These are phyloP conservation scores for Anas georgica DNA, from an alignment of 2,797 vertebrate genomes.

Conservation along the genomic window DNA sequence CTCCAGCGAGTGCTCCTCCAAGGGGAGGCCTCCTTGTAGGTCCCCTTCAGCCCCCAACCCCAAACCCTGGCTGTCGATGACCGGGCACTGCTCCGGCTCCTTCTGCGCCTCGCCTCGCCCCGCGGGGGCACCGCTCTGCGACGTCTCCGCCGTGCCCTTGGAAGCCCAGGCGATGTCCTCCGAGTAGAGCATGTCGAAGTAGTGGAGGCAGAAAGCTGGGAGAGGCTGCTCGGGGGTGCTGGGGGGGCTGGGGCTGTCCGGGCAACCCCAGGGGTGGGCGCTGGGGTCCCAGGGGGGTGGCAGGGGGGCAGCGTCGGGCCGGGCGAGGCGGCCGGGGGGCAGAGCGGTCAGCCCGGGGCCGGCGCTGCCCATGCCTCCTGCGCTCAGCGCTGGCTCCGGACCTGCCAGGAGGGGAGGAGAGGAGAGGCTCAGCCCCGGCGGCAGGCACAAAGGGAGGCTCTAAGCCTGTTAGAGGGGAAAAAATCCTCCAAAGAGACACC, in stretches of 20 bases:
- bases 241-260: slow-evolving; percentile 79
- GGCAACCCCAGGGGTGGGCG: slow-evolving; percentile 78
- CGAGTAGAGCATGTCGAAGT: slow-evolving; percentile 89
- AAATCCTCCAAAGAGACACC: slow-evolving; percentile 68
- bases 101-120: slow-evolving; percentile 50
- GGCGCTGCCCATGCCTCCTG: slow-evolving; percentile 85
- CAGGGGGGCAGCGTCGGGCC: slow-evolving; percentile 77
- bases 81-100: slow-evolving; percentile 85
- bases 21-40: slow-evolving; percentile 77
- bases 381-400: slow-evolving; percentile 12
- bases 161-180: slow-evolving; percentile 85
- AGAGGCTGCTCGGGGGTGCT: slow-evolving; percentile 81
- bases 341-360: slow-evolving; percentile 77
- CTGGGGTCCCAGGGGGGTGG: slow-evolving; percentile 10
- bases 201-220: slow-evolving; percentile 87
- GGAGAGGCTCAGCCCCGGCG: not conserved
- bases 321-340: slow-evolving; percentile 74
- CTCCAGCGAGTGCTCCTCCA: slow-evolving; percentile 93
- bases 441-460: slow-evolving; percentile 56
- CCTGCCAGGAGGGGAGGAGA: slow-evolving; percentile 45
- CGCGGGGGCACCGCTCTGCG: slow-evolving; percentile 19
- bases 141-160: slow-evolving; percentile 78
- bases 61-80: slow-evolving; percentile 95
- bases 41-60: slow-evolving; percentile 85
- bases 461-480: slow-evolving; percentile 79